These are phyloP conservation scores for Drosophila neutralis DNA, from an alignment of 2,888 invertebrate genomes.

Conservation along the genomic window DNA sequence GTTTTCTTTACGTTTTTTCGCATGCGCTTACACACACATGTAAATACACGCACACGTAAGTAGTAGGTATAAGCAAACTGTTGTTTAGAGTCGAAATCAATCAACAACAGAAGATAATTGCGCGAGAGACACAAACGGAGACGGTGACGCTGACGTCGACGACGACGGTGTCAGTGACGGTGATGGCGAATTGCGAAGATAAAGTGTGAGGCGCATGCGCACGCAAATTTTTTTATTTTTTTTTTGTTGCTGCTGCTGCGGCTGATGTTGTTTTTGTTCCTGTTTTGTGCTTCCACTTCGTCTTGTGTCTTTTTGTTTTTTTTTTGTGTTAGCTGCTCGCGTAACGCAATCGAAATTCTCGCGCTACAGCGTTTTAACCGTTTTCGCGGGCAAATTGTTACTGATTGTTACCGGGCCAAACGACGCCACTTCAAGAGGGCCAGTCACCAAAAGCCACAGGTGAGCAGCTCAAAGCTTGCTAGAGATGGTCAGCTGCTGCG, in stretches of 20 bases:
- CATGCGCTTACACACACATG: conserved; percentile 26
- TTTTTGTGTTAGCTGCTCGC: conserved; percentile 16
- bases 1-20: conserved; percentile 41
- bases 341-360: conserved; percentile 38
- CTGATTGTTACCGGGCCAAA: conserved; percentile 59
- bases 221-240: conserved; percentile 36
- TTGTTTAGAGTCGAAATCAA: conserved; percentile 54
- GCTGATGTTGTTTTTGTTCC: conserved; percentile 27
- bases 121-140: conserved; percentile 24
- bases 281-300: conserved; percentile 35
- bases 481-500: conserved; percentile 34
- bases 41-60: conserved; percentile 23
- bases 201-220: conserved; percentile 58
- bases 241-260: conserved; percentile 21
- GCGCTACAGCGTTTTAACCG: conserved; percentile 70
- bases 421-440: conserved; percentile 50
- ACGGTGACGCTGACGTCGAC: conserved; percentile 13
- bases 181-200: conserved; percentile 55
- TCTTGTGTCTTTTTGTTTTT: conserved; percentile 13
- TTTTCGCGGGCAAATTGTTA: conserved; percentile 75
- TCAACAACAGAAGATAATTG: conserved; percentile 50
- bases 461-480: conserved; percentile 53
- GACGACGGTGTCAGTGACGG: conserved; percentile 1
- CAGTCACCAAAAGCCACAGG: conserved; percentile 62
- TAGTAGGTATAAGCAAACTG: conserved; percentile 25